Percentiles rank a stretch among this genome's conserved stretches.
phyloP scores from a whole-genome alignment of 2,113 vertebrate genomes.

The Camelus bactrianus region DNA sequence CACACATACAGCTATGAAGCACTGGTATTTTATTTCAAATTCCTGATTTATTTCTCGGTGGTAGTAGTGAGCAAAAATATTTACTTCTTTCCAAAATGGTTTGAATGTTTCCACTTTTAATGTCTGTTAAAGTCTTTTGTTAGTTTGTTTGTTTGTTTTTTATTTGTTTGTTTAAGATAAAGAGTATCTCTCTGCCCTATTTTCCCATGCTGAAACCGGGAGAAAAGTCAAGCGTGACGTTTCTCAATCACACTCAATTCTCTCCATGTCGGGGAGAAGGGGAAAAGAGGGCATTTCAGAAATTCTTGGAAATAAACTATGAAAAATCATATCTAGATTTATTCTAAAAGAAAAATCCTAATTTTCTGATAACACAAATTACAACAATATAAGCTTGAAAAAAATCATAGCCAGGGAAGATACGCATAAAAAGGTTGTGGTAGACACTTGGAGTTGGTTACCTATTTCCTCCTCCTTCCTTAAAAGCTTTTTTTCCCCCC shows the following conservation, averaged over 20 bases:
- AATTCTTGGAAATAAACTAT: conserved; percentile 14
- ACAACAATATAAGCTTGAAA: not conserved
- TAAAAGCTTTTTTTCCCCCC: not conserved
- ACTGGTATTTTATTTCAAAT: not conserved
- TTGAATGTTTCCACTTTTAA: conserved; percentile 45
- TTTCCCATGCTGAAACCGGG: not conserved
- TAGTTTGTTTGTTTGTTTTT: not conserved
- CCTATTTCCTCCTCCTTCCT: conserved; percentile 5
- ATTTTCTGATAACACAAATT: not conserved
- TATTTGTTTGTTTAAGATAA: not conserved
- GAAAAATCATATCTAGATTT: not conserved
- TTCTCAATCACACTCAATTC: not conserved
- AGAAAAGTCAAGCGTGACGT: not conserved
- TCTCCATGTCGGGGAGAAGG: not conserved
- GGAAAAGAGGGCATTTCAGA: not conserved
- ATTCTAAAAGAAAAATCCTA: not conserved
- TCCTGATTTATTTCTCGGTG: conserved; percentile 16
- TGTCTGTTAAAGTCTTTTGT: not conserved
- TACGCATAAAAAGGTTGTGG: not conserved
- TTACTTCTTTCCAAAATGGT: not conserved
- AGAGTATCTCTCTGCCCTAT: not conserved
- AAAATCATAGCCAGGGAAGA: not conserved
- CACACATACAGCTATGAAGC: not conserved
- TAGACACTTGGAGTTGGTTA: not conserved
- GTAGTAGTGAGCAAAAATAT: not conserved